Conservation (phyloP, 30 jellyfish, hydroid and myxozoan species). For the Aurelia aurita complex sp. Pacific region DNA sequence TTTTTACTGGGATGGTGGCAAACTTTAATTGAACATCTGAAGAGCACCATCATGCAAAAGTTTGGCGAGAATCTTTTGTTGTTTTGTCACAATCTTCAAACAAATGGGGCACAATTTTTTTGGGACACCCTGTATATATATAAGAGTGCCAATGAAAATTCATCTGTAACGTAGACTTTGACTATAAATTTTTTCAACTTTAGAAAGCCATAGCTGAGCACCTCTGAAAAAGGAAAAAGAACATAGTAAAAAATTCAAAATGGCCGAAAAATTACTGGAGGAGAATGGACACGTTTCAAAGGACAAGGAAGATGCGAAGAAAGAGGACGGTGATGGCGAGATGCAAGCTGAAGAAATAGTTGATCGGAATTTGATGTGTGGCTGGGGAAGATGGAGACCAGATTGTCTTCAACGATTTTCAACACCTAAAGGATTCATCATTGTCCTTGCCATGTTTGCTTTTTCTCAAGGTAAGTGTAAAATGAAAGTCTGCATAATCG, state of each 20-base stretch:
- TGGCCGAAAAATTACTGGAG: not conserved
- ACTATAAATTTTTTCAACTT: too few relatives aligned
- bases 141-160: too few relatives aligned
- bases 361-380: conserved; percentile 57
- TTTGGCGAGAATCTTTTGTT: too few relatives aligned
- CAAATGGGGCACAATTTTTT: too few relatives aligned
- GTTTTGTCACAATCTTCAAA: too few relatives aligned
- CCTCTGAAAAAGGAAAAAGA: not conserved
- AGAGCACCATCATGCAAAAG: too few relatives aligned
- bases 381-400: conserved; percentile 87
- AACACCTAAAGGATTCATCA: conserved; percentile 64
- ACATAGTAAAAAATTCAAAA: not conserved
- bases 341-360: not conserved
- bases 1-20: too few relatives aligned
- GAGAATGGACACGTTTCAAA: conserved; percentile 7
- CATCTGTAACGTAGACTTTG: too few relatives aligned
- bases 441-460: conserved; percentile 50
- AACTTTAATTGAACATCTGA: too few relatives aligned
- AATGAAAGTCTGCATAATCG: not conserved
- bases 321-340: conserved; percentile 8
- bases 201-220: too few relatives aligned
- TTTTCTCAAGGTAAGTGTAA: conserved; percentile 64
- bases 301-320: not conserved
- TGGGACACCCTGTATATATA: too few relatives aligned
- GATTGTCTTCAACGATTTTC: conserved; percentile 74